Conservation (phyloP, 2,113 vertebrate species). For the Crocuta crocuta region DNA sequence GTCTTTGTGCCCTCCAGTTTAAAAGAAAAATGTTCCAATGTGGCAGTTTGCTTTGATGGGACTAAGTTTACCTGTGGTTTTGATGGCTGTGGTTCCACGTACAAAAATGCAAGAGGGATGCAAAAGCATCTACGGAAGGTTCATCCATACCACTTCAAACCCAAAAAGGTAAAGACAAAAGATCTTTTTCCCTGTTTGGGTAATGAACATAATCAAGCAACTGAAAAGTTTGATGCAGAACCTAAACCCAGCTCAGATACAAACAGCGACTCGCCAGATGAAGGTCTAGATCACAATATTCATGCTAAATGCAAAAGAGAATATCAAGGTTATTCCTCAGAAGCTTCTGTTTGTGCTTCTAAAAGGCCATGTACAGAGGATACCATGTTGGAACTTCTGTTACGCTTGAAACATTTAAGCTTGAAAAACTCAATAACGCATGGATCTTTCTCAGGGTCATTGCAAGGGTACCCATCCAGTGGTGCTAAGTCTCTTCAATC, state of each 20-base stretch:
- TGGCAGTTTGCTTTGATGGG: constrained; percentile 94
- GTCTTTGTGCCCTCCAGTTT: constrained; percentile 81
- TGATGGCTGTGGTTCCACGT: constrained; percentile 93
- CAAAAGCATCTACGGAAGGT: constrained; percentile 93
- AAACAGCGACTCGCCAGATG: constrained; percentile 85
- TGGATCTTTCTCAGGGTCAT: constrained; percentile 83
- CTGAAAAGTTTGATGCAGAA: constrained; percentile 81
- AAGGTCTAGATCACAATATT: constrained; percentile 75
- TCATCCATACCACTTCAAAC: constrained; percentile 91
- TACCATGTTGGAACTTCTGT: constrained; percentile 91
- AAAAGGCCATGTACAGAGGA: constrained; percentile 86
- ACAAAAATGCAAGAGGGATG: constrained; percentile 92
- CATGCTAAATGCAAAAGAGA: constrained; percentile 79
- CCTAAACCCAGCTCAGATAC: constrained; percentile 84
- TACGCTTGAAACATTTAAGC: constrained; percentile 93
- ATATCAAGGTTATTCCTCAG: constrained; percentile 85
- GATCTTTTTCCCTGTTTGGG: constrained; percentile 74
- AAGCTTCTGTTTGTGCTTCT: constrained; percentile 83
- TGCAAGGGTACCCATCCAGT: constrained; percentile 86
- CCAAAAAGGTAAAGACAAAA: constrained; percentile 88
- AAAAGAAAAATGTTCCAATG: constrained; percentile 85
- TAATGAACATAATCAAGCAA: constrained; percentile 77
- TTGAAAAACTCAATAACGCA: constrained; percentile 89
- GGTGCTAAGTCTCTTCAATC: constrained; percentile 85
- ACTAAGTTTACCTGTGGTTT: constrained; percentile 94